phyloP scores from a whole-genome alignment of 23 tunicate species.

The Clavelina lepadiformis region DNA sequence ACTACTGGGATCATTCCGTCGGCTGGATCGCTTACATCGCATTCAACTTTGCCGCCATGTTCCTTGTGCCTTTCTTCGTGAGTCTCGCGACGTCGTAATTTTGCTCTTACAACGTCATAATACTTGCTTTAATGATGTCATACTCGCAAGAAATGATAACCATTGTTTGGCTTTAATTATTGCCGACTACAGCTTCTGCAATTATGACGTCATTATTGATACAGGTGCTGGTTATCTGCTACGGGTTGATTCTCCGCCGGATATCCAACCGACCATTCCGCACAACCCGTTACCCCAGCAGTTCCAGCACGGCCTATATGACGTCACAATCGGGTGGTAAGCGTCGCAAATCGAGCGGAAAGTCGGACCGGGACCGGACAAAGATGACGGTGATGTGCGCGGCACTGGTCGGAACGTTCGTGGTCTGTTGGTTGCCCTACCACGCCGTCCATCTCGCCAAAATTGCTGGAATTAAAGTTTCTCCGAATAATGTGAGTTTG shows the following conservation, averaged over 20 bases:
- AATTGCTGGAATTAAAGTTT: conserved; percentile 48
- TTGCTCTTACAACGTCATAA: too few relatives aligned
- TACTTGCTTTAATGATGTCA: too few relatives aligned
- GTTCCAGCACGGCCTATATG: too few relatives aligned
- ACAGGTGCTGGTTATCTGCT: conserved; percentile 37
- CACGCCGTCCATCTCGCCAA: conserved; percentile 74
- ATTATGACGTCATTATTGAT: too few relatives aligned
- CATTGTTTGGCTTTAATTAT: too few relatives aligned
- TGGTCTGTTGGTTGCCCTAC: conserved; percentile 60
- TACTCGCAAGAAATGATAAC: too few relatives aligned
- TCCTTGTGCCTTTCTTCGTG: conserved; percentile 47
- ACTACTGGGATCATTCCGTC: conserved; percentile 14
- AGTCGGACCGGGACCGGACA: conserved; percentile 42
- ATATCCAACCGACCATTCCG: background rate
- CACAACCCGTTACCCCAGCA: too few relatives aligned
- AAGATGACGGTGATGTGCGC: conserved; percentile 81
- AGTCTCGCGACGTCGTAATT: conserved; percentile 3
- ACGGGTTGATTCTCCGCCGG: conserved; percentile 21
- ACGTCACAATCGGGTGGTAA: too few relatives aligned
- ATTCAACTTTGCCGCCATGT: conserved; percentile 64
- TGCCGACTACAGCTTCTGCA: too few relatives aligned
- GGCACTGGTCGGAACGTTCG: conserved; percentile 50
- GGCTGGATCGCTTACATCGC: conserved; percentile 29
- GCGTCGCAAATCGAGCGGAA: conserved; percentile 1
- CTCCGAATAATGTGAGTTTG: background rate